Conservation (phyloP, 2,797 vertebrate genomes). For the Rhinatrema bivittatum region DNA sequence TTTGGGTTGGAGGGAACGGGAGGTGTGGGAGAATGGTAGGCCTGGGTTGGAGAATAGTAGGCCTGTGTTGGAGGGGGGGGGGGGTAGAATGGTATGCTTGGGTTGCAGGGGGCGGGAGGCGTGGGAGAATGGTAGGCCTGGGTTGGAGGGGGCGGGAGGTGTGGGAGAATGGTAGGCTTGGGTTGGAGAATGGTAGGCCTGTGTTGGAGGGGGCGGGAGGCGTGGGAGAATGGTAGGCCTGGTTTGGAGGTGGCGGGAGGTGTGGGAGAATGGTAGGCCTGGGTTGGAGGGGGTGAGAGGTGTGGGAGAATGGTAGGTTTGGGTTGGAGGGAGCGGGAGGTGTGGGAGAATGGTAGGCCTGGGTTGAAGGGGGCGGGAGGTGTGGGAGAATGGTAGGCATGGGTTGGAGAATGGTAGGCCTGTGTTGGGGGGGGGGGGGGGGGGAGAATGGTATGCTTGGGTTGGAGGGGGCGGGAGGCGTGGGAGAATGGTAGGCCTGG, state of each 20-base stretch:
- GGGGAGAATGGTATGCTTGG: not conserved
- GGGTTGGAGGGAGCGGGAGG: not conserved
- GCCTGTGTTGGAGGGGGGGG: no score
- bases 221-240: not conserved
- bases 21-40: no score
- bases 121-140: no score
- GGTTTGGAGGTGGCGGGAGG: not conserved
- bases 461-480: not conserved
- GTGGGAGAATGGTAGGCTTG: no score
- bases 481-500: not conserved
- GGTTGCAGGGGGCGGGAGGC: no score
- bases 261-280: not conserved
- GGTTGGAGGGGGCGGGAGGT: not conserved
- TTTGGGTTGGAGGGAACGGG: no score
- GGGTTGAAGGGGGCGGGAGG: not conserved
- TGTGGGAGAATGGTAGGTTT: not conserved
- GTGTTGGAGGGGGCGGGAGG: not conserved
- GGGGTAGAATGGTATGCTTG: no score
- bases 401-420: no score
- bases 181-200: no score
- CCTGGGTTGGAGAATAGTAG: no score
- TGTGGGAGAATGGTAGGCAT: not conserved
- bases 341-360: not conserved
- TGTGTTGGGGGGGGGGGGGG: fast-evolving
- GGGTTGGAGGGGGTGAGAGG: not conserved